phyloP scores from a whole-genome alignment of 1,140 invertebrate species.

The Bilobella aurantiaca region DNA sequence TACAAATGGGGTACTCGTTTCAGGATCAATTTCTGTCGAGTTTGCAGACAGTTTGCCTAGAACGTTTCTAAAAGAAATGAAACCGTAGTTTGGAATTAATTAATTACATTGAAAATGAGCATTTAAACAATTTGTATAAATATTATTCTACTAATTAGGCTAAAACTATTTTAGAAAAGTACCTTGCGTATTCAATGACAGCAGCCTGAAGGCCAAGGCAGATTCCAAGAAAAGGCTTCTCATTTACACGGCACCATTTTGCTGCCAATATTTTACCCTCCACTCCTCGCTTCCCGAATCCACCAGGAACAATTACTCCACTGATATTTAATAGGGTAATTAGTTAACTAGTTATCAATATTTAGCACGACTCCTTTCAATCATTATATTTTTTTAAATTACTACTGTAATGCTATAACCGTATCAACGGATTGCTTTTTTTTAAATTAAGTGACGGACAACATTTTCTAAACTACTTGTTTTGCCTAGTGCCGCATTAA shows the following conservation, averaged over 20 bases:
- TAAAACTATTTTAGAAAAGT: background rate
- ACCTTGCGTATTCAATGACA: conserved; percentile 87
- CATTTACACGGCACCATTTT: conserved; percentile 79
- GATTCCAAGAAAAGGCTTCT: conserved; percentile 87
- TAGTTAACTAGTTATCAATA: no score
- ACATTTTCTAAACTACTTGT: no score
- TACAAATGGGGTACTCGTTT: conserved; percentile 66
- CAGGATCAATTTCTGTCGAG: conserved; percentile 70
- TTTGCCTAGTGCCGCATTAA: no score
- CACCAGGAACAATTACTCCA: conserved; percentile 92
- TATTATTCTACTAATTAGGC: conserved; percentile 8
- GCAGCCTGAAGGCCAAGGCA: conserved; percentile 94
- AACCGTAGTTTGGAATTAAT: no score
- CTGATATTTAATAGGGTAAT: conserved; percentile 40
- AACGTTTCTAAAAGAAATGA: conserved; percentile 68
- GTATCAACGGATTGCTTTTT: no score
- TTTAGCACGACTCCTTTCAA: no score
- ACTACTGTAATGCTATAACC: no score
- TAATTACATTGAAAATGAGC: no score
- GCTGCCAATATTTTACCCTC: conserved; percentile 93
- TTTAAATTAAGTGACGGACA: no score
- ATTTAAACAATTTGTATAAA: no score
- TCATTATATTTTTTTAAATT: no score
- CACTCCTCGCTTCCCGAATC: conserved; percentile 89
- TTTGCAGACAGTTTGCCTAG: conserved; percentile 67